Conservation (phyloP, 2,113 vertebrate species). For the Natator depressus region DNA sequence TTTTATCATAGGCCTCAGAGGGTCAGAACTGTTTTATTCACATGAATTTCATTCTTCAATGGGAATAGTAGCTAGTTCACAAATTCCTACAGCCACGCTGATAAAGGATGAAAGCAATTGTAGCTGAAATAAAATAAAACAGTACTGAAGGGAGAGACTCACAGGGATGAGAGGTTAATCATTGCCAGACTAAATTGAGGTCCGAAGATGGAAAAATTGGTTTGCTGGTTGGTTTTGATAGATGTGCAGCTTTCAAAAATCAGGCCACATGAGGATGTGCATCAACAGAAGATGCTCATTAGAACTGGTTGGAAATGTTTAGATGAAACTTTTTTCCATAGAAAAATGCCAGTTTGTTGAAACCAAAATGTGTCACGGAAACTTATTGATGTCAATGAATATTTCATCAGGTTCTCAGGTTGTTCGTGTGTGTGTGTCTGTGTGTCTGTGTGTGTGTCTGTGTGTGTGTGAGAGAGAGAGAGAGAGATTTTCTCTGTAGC, state of each 20-base stretch:
- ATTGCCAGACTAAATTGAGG: constrained; percentile 59
- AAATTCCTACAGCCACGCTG: constrained; percentile 65
- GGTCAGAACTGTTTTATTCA: constrained; percentile 69
- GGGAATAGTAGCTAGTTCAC: constrained; percentile 65
- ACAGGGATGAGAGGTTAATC: constrained; percentile 73
- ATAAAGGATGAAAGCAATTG: constrained; percentile 77
- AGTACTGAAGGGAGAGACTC: constrained; percentile 53
- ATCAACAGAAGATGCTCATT: constrained; percentile 47
- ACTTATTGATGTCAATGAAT: not conserved
- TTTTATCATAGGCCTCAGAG: constrained; percentile 51
- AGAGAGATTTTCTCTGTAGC: not conserved
- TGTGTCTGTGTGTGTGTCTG: no score
- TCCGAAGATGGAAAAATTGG: constrained; percentile 64
- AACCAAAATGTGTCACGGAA: not conserved
- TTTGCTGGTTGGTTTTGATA: constrained; percentile 70
- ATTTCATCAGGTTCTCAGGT: not conserved
- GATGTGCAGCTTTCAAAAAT: constrained; percentile 56
- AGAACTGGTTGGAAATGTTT: constrained; percentile 49
- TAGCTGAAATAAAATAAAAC: constrained; percentile 68
- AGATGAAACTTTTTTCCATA: constrained; percentile 30
- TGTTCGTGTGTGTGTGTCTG: not conserved
- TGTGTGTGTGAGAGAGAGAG: not conserved
- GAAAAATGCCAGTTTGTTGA: constrained; percentile 44
- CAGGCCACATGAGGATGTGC: constrained; percentile 29
- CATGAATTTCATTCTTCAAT: constrained; percentile 64